Conservation (phyloP, 1,140 invertebrate genomes). For the Scaptodrosophila lebanonensis region DNA sequence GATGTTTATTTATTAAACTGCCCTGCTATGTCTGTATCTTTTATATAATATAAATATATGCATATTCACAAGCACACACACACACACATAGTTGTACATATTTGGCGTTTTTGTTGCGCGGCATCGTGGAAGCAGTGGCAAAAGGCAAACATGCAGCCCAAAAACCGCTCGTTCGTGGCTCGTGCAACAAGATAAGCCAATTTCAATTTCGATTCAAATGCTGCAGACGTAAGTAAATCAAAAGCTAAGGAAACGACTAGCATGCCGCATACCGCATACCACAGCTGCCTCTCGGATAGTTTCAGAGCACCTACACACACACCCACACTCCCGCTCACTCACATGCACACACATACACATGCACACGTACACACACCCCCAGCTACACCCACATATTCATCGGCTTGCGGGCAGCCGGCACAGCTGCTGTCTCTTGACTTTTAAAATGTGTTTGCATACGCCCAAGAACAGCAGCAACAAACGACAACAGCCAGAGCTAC, state of each 20-base stretch:
- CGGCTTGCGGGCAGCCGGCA: not conserved
- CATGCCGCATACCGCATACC: slow-evolving; percentile 16
- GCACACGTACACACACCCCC: slow-evolving; percentile 16
- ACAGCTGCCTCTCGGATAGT: slow-evolving; percentile 10
- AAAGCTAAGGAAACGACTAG: slow-evolving; percentile 52
- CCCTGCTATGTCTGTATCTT: too few relatives aligned
- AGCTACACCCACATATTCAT: slow-evolving; percentile 4
- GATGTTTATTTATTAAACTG: too few relatives aligned
- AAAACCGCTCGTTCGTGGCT: slow-evolving; percentile 49
- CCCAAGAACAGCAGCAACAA: too few relatives aligned
- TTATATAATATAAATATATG: too few relatives aligned
- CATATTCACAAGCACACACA: too few relatives aligned
- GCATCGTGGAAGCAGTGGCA: slow-evolving; percentile 20
- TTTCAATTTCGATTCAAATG: slow-evolving; percentile 70
- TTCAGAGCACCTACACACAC: not conserved
- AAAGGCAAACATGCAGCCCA: slow-evolving; percentile 4
- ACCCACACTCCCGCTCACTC: not conserved
- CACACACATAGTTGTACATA: too few relatives aligned
- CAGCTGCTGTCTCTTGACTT: slow-evolving; percentile 43
- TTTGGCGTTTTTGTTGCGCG: slow-evolving; percentile 46
- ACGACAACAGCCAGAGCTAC: slow-evolving; percentile 23
- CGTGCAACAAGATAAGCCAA: slow-evolving; percentile 67
- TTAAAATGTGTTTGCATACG: slow-evolving; percentile 56
- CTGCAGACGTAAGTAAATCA: slow-evolving; percentile 56
- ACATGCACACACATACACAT: slow-evolving; percentile 3